Evolutionary conservation across 2,797 vertebrate species (phyloP).

Genomic region (Choloepus didactylus): DNA sequence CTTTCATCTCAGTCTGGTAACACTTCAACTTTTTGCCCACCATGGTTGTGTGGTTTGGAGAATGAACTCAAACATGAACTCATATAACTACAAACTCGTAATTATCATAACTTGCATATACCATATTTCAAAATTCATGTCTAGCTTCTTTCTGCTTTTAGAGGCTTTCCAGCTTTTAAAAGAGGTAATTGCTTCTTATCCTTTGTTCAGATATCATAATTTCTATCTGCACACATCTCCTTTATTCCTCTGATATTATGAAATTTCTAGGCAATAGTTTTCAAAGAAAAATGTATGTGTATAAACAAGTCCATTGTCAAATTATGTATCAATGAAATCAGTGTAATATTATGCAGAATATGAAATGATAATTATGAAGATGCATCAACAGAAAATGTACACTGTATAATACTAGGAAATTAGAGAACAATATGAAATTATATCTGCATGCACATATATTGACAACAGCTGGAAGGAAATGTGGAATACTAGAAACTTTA

Average conservation of each 20-base stretch:
- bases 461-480: not conserved
- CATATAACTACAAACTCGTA: too few relatives aligned
- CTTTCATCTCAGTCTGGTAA: not conserved
- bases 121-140: not conserved
- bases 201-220: not conserved
- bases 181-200: not conserved
- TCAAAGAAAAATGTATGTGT: not conserved
- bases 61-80: not conserved
- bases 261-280: not conserved
- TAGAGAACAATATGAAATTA: not conserved
- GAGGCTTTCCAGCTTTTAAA: not conserved
- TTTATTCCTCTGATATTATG: not conserved
- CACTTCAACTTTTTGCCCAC: not conserved
- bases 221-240: not conserved
- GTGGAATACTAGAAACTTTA: not conserved
- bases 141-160: not conserved
- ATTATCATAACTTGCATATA: not conserved
- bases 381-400: not conserved
- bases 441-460: not conserved
- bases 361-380: slow-evolving; percentile 26
- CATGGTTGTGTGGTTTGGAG: not conserved
- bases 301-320: not conserved
- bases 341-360: not conserved
- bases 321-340: not conserved
- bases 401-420: not conserved